Percentiles rank a stretch among this genome's conserved stretches.
Conservation (phyloP, 2,888 invertebrate genomes). For the Gortyna flavago region DNA sequence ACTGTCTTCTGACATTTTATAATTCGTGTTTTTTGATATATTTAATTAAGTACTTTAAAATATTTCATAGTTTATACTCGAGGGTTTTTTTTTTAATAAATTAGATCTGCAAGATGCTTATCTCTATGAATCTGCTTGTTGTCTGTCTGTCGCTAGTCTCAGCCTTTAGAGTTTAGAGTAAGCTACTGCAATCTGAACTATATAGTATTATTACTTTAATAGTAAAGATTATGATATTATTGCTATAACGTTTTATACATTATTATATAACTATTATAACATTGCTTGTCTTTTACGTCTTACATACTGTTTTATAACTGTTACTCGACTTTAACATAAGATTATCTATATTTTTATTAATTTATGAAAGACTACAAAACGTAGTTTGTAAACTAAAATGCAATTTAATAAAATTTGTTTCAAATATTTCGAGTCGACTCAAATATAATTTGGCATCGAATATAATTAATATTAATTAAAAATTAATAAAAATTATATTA, state of each 20-base stretch:
- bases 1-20: constrained; percentile 1
- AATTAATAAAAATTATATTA: too few relatives aligned
- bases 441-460: constrained; percentile 23
- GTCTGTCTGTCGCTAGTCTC: background rate
- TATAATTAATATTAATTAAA: too few relatives aligned
- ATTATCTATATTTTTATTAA: background rate
- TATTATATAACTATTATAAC: constrained; percentile 28
- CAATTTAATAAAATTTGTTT: background rate
- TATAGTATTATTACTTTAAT: constrained; percentile 16
- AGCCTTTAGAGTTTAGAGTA: background rate
- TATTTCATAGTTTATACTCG: background rate
- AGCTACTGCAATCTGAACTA: background rate
- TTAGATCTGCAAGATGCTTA: constrained; percentile 1
- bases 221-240: constrained; percentile 15
- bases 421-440: constrained; percentile 7
- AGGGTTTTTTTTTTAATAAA: background rate
- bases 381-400: background rate
- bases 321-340: constrained; percentile 16
- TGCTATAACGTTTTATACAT: constrained; percentile 34
- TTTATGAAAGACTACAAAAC: background rate
- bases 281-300: constrained; percentile 29
- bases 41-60: background rate
- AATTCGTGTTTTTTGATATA: background rate
- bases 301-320: constrained; percentile 17
- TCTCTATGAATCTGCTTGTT: too few relatives aligned